These are phyloP conservation scores for Metaphire vulgaris DNA, from an alignment of 1,140 invertebrate species.

Conservation along the genomic window DNA sequence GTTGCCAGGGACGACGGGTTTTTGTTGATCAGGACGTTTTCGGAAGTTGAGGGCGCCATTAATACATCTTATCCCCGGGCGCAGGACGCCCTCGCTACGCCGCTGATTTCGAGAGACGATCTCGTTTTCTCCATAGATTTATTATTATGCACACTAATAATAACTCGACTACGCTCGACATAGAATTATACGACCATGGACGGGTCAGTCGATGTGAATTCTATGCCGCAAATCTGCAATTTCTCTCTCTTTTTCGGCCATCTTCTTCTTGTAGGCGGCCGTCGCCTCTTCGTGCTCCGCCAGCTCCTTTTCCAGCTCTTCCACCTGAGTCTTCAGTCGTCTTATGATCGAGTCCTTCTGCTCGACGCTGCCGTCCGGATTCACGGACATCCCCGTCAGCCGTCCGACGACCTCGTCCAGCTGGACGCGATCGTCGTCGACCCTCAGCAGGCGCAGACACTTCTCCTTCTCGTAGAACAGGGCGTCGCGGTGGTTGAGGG, in stretches of 20 bases:
- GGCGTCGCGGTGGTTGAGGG: not conserved
- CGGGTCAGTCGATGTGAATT: not conserved
- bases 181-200: no score
- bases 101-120: no score
- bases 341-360: not conserved
- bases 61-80: no score
- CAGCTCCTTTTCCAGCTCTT: not conserved
- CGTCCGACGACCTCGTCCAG: not conserved
- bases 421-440: not conserved
- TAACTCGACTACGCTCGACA: no score
- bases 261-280: not conserved
- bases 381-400: not conserved
- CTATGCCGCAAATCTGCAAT: not conserved
- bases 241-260: not conserved
- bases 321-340: not conserved
- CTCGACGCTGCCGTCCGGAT: not conserved
- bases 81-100: no score
- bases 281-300: not conserved
- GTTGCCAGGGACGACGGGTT: no score
- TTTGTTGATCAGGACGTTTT: no score
- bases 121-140: no score
- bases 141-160: no score
- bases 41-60: no score
- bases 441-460: not conserved
- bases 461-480: slow-evolving; percentile 2